Base-by-base conservation (phyloP, 1,140 invertebrate genomes). In the Ceratosolen fusciceps region DNA sequence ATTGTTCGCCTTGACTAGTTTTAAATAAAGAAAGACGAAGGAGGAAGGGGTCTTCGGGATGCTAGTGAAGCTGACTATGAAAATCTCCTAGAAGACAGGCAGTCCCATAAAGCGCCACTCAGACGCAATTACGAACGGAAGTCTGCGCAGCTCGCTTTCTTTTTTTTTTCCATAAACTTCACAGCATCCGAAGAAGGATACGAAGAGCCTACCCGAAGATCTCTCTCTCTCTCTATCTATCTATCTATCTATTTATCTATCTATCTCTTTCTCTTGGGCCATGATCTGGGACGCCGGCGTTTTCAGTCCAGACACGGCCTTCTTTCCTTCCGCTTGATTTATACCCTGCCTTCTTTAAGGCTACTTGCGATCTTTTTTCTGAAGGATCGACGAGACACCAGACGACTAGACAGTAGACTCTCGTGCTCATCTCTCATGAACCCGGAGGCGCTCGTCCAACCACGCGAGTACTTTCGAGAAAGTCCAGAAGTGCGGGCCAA, bases 71-170 rank as follows among this genome's bases (percentile, higher is more conserved):
- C 60, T 12, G 31, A 75, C 10, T 19, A 16, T 26, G 5, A 47
- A 16, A 21, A 72, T 8, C 21, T 49, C 16, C 16, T 52, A 58
- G 49, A 58, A 60, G 52, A 26, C 5, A 8, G 19, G 4, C 31
- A 74, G 37, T 21, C 29, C 31, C 29, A 10, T 52, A 10, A 4
- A 39, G 0, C 24, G 19, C 76, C 77, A 78, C 77, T 65, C 34
- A 29, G 77, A 26, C 39, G 39, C 31, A 78, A 78, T 78, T 73
- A 78, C 39, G 68, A 56, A 24, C 70, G 77, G 77, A 78, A 78
- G 77, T 52, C 58, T 58, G 24, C 0, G 21, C 10, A 24, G 3
- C 74, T 34, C 65, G 19, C 37, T 77, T 56, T 77, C 62, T 74
- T 43, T 60, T 34, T 58, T 56, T 47, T 67, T 67, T 65, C 60